Percentiles rank a stretch among this genome's conserved stretches.
Evolutionary conservation across 1,140 invertebrate species (phyloP).

Genomic region (Campodea augens): DNA sequence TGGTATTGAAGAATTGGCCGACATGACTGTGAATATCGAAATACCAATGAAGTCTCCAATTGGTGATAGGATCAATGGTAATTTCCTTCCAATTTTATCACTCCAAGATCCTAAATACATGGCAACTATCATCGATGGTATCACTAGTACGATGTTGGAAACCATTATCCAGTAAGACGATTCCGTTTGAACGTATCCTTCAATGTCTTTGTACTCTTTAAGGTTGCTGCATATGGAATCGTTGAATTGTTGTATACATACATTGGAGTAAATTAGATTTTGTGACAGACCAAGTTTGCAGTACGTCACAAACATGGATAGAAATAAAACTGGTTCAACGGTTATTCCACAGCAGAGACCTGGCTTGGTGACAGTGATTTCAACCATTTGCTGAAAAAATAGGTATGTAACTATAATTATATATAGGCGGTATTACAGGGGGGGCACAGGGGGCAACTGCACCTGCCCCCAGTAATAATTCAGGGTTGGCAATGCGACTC

Average conservation of each 20-base stretch:
- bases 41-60: constrained; percentile 22
- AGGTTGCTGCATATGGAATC: constrained; percentile 16
- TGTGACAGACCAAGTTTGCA: constrained; percentile 21
- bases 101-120: constrained; percentile 13
- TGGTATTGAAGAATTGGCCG: constrained; percentile 17
- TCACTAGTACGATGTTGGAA: constrained; percentile 21
- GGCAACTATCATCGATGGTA: constrained; percentile 24
- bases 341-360: too few relatives aligned
- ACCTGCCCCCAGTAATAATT: too few relatives aligned
- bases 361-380: too few relatives aligned
- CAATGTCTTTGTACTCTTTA: constrained; percentile 14
- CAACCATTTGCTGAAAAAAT: too few relatives aligned
- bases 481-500: too few relatives aligned
- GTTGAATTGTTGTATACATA: constrained; percentile 6
- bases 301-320: too few relatives aligned
- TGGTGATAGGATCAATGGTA: constrained; percentile 24
- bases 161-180: constrained; percentile 24
- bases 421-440: too few relatives aligned
- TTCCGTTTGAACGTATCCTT: constrained; percentile 19
- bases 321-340: too few relatives aligned
- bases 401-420: too few relatives aligned
- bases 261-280: background rate
- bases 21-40: constrained; percentile 22
- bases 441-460: too few relatives aligned
- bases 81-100: constrained; percentile 24